Percentiles rank a stretch among this genome's conserved stretches.
These are phyloP conservation scores for Heliconius cydno DNA, from an alignment of 2,888 invertebrate species.

Conservation along the genomic window DNA sequence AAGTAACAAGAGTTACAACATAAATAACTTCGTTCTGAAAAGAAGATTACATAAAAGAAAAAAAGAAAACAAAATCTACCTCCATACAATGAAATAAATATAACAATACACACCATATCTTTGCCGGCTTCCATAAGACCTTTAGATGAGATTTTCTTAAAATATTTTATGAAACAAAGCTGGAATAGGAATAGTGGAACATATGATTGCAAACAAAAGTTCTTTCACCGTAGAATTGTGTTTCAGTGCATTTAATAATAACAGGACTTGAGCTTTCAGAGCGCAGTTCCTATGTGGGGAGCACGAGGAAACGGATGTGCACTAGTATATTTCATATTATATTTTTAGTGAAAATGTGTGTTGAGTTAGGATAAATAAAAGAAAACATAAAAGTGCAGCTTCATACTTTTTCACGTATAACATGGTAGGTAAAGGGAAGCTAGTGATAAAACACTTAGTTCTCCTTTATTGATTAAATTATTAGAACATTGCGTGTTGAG, in stretches of 20 bases:
- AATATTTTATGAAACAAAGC: conserved; percentile 23
- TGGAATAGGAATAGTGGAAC: not conserved
- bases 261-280: conserved; percentile 36
- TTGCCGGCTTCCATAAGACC: conserved; percentile 4
- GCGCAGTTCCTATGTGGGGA: conserved; percentile 36
- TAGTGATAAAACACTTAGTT: not conserved
- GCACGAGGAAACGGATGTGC: conserved; percentile 35
- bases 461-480: not conserved
- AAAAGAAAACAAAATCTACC: conserved; percentile 2
- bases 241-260: conserved; percentile 39
- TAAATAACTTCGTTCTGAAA: not conserved
- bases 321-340: conserved; percentile 28
- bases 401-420: not conserved
- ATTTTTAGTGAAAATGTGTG: conserved; percentile 41
- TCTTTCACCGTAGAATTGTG: conserved; percentile 27
- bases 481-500: not conserved
- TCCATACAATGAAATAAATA: not conserved
- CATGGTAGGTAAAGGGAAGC: not conserved
- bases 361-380: not conserved
- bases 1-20: not conserved
- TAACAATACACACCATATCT: not conserved
- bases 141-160: conserved; percentile 29
- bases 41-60: not conserved
- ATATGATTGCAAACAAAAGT: conserved; percentile 33
- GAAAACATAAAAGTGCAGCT: not conserved